Evolutionary conservation across 2,113 vertebrate genomes (phyloP).

Genomic region (Pterophyllum scalare): DNA sequence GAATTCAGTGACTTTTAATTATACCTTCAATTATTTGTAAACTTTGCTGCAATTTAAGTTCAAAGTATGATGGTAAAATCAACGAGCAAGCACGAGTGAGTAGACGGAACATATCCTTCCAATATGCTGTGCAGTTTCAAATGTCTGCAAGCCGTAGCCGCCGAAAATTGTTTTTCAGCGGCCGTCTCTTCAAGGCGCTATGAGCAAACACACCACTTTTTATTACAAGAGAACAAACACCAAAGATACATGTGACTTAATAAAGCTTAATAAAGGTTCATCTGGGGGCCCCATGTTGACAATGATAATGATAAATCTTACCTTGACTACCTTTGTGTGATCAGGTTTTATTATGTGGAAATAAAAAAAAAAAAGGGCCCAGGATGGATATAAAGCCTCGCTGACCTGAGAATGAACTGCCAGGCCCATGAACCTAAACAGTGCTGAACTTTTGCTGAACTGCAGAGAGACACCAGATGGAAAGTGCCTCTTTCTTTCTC

Average conservation of each 20-base stretch:
- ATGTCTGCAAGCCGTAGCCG: not conserved
- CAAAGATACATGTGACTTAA: slow-evolving; percentile 12
- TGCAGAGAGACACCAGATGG: slow-evolving; percentile 67
- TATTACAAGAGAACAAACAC: slow-evolving; percentile 56
- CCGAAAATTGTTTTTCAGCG: not conserved
- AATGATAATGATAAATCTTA: slow-evolving; percentile 55
- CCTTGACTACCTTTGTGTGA: slow-evolving; percentile 51
- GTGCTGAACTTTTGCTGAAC: slow-evolving; percentile 74
- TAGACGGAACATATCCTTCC: not conserved
- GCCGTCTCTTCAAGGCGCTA: not conserved
- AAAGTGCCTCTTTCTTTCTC: slow-evolving; percentile 60
- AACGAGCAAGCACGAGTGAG: not conserved
- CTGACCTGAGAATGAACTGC: slow-evolving; percentile 77
- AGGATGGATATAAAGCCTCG: slow-evolving; percentile 48
- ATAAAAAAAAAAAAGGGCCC: slow-evolving; percentile 11
- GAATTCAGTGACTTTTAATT: not conserved
- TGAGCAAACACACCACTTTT: slow-evolving; percentile 22
- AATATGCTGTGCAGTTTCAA: not conserved
- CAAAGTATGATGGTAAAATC: not conserved
- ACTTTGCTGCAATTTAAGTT: not conserved
- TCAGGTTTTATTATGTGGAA: slow-evolving; percentile 61
- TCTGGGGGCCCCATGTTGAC: slow-evolving; percentile 38
- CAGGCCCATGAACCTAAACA: slow-evolving; percentile 72
- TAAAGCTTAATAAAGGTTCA: slow-evolving; percentile 31
- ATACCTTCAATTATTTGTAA: not conserved